Conservation (phyloP, 1,140 invertebrate species). For the Bombus waltoni region DNA sequence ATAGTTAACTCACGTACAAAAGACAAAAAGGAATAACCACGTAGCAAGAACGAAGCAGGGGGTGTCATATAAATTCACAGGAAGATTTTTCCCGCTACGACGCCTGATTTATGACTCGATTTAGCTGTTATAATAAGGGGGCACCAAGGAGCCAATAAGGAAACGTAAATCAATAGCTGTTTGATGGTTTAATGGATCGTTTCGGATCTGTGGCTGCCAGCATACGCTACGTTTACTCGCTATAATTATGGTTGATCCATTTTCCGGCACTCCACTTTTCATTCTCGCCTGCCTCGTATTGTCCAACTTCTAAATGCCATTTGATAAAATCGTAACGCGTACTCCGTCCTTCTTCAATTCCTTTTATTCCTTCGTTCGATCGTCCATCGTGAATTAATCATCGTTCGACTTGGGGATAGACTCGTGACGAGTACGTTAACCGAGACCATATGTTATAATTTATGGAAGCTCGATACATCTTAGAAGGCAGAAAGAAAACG, state of each 20-base stretch:
- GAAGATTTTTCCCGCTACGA: conserved; percentile 35
- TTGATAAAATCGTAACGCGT: too few species aligned
- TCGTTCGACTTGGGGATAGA: not conserved
- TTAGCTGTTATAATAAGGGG: conserved; percentile 58
- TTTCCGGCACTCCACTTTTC: conserved; percentile 38
- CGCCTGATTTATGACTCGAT: conserved; percentile 56
- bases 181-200: conserved; percentile 63
- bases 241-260: conserved; percentile 50
- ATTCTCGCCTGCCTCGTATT: conserved; percentile 3
- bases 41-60: not conserved
- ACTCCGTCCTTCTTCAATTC: not conserved
- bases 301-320: not conserved
- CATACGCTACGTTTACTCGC: conserved; percentile 32
- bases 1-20: not conserved
- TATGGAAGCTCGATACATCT: conserved; percentile 27
- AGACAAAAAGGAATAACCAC: not conserved
- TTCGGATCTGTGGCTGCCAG: conserved; percentile 20
- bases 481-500: not conserved
- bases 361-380: too few species aligned
- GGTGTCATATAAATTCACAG: conserved; percentile 29
- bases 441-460: conserved; percentile 9
- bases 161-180: conserved; percentile 64
- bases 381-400: not conserved
- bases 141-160: conserved; percentile 33
- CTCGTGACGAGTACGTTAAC: conserved; percentile 8